phyloP scores from a whole-genome alignment of 2,888 invertebrate species.

The Xiphydria camelus region DNA sequence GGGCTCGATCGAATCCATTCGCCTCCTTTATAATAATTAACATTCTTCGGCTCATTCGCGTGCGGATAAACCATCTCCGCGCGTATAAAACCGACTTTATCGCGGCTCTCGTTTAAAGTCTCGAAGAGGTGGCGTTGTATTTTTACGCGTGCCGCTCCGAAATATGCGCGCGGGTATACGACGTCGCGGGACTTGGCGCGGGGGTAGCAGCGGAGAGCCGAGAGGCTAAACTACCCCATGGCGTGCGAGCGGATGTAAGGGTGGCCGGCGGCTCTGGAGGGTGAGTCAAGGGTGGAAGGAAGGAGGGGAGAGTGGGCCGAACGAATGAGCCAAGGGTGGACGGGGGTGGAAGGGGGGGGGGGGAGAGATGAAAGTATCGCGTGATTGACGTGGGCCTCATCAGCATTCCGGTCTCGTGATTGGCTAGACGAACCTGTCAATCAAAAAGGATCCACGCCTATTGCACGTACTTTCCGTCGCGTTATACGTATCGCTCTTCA shows the following conservation, averaged over 20 bases:
- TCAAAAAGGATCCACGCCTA: slow-evolving; percentile 67
- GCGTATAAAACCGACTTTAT: too few species aligned
- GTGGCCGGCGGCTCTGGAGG: slow-evolving; percentile 36
- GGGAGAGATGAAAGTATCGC: slow-evolving; percentile 55
- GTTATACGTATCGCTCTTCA: too few species aligned
- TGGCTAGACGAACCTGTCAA: slow-evolving; percentile 81
- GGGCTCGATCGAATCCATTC: too few species aligned
- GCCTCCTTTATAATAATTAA: too few species aligned
- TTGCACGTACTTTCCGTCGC: slow-evolving; percentile 42
- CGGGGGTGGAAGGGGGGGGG: slow-evolving; percentile 26
- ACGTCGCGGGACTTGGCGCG: too few species aligned
- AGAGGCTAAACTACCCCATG: slow-evolving; percentile 54
- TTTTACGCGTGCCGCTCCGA: too few species aligned
- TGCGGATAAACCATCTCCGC: too few species aligned
- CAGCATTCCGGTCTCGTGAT: slow-evolving; percentile 75
- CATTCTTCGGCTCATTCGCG: too few species aligned
- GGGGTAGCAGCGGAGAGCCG: too few species aligned
- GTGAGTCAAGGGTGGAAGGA: slow-evolving; percentile 14
- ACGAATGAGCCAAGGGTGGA: slow-evolving; percentile 22
- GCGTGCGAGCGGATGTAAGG: slow-evolving; percentile 50
- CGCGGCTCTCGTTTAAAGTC: too few species aligned
- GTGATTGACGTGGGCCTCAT: slow-evolving; percentile 80
- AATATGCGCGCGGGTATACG: too few species aligned
- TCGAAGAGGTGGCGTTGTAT: too few species aligned
- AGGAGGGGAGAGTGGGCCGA: slow-evolving; percentile 27